These are phyloP conservation scores for Drosophila persimilis DNA, from an alignment of 1,140 invertebrate genomes.

Conservation along the genomic window DNA sequence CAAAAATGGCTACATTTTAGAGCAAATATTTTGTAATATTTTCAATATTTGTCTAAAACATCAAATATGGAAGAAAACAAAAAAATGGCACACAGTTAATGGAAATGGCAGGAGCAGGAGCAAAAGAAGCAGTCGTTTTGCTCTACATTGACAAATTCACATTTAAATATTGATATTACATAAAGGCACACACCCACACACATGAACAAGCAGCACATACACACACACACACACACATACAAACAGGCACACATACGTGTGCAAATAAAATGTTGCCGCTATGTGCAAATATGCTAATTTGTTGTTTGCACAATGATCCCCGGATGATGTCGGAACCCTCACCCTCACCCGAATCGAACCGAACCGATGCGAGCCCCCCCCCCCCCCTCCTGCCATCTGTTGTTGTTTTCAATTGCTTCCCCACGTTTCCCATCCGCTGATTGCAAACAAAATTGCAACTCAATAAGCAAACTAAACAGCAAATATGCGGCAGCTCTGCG, in stretches of 20 bases:
- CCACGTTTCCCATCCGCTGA: slow-evolving; percentile 48
- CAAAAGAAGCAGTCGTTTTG: slow-evolving; percentile 6
- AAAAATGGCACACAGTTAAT: slow-evolving; percentile 46
- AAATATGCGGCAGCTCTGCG: slow-evolving; percentile 47
- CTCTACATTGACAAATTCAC: slow-evolving; percentile 51
- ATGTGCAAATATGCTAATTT: slow-evolving; percentile 76
- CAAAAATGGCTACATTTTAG: slow-evolving; percentile 2
- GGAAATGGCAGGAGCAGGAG: not conserved
- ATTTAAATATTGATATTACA: slow-evolving; percentile 72
- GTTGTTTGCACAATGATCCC: slow-evolving; percentile 58
- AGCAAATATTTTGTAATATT: slow-evolving; percentile 33
- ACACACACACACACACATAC: slow-evolving; percentile 4
- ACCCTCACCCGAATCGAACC: not conserved
- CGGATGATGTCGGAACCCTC: not conserved
- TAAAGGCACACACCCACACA: slow-evolving; percentile 24
- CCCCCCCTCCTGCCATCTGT: not conserved
- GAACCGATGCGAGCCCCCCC: no score
- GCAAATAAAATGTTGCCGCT: slow-evolving; percentile 65
- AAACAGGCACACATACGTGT: slow-evolving; percentile 16
- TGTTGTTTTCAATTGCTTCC: slow-evolving; percentile 51
- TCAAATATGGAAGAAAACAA: slow-evolving; percentile 8
- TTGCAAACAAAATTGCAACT: slow-evolving; percentile 78
- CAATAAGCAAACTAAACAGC: slow-evolving; percentile 75
- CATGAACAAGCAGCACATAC: not conserved
- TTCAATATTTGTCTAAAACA: slow-evolving; percentile 44